These are phyloP conservation scores for Petaurus breviceps DNA, from an alignment of 2,113 vertebrate species.

Conservation along the genomic window DNA sequence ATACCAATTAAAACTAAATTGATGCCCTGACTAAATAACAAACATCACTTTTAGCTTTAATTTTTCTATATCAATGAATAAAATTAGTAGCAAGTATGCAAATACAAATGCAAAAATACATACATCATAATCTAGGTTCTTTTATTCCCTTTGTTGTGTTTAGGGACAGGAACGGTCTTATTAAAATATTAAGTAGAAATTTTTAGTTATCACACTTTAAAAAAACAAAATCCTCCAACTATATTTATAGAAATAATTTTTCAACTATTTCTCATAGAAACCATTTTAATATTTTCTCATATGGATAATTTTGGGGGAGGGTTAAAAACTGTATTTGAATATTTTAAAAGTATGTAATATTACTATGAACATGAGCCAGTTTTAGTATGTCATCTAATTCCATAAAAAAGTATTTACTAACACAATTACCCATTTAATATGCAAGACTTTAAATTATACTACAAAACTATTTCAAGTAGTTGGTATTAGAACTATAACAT, in stretches of 20 bases:
- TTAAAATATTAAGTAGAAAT: slow-evolving; percentile 15
- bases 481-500: slow-evolving; percentile 14
- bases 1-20: slow-evolving; percentile 13
- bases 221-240: not conserved
- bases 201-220: slow-evolving; percentile 44
- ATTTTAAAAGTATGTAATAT: not conserved
- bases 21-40: slow-evolving; percentile 21
- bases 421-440: slow-evolving; percentile 30
- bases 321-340: slow-evolving; percentile 9
- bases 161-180: not conserved
- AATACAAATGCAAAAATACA: not conserved
- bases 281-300: slow-evolving; percentile 15
- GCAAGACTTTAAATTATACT: slow-evolving; percentile 17
- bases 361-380: not conserved
- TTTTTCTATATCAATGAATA: not conserved
- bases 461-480: slow-evolving; percentile 41
- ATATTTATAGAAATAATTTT: not conserved
- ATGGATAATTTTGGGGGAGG: slow-evolving; percentile 23
- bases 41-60: not conserved
- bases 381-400: not conserved
- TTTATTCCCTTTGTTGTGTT: not conserved
- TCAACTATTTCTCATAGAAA: slow-evolving; percentile 40
- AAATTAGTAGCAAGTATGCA: not conserved
- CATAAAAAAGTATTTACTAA: not conserved
- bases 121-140: not conserved